Evolutionary conservation across 53 echinoderm and acorn worm genomes (phyloP).

Genomic region (Apostichopus leukothele): DNA sequence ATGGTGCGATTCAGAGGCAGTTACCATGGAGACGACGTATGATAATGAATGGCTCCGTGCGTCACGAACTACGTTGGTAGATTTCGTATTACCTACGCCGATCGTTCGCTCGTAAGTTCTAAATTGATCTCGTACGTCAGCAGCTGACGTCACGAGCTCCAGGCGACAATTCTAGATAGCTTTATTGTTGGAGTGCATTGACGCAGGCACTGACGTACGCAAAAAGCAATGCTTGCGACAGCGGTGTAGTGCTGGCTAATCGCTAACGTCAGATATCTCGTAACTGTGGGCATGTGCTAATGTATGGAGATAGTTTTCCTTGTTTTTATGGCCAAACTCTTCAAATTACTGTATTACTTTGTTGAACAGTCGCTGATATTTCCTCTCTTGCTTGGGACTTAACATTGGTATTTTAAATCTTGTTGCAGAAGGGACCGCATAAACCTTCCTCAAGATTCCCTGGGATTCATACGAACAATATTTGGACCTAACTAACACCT

Average conservation of each 20-base stretch:
- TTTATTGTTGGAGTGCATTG: slow-evolving; percentile 38
- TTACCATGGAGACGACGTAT: slow-evolving; percentile 13
- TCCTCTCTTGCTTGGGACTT: slow-evolving; percentile 32
- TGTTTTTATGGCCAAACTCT: slow-evolving; percentile 45
- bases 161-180: slow-evolving; percentile 33
- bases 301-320: slow-evolving; percentile 39
- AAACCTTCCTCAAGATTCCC: not conserved
- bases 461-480: slow-evolving; percentile 35
- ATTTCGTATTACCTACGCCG: slow-evolving; percentile 40
- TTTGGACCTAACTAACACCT: slow-evolving; percentile 7
- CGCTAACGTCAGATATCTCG: slow-evolving; percentile 43
- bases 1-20: not conserved
- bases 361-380: slow-evolving; percentile 20
- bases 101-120: slow-evolving; percentile 38
- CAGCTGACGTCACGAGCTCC: slow-evolving; percentile 38
- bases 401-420: slow-evolving; percentile 25
- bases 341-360: slow-evolving; percentile 23
- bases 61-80: slow-evolving; percentile 23
- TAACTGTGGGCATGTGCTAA: slow-evolving; percentile 46
- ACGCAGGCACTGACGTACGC: slow-evolving; percentile 37
- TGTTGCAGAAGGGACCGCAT: slow-evolving; percentile 25
- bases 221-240: slow-evolving; percentile 24
- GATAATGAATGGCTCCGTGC: slow-evolving; percentile 19
- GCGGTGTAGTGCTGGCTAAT: slow-evolving; percentile 41
- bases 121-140: slow-evolving; percentile 27